phyloP scores from a whole-genome alignment of 2,113 vertebrate species.

The Plecturocebus donacophilus region DNA sequence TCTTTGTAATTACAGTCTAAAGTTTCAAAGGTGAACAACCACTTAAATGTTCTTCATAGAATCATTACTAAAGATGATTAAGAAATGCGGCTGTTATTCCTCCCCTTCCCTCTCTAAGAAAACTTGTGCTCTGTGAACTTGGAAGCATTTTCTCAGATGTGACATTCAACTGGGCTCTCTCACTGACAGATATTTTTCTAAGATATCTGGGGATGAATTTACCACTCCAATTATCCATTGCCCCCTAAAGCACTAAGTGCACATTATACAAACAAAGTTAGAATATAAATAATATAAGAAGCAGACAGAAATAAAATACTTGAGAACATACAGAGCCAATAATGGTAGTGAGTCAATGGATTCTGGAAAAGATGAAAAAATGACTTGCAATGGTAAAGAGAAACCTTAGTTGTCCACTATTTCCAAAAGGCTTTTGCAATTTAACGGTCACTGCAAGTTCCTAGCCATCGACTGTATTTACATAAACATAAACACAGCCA shows the following conservation, averaged over 20 bases:
- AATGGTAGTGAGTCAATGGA: not conserved
- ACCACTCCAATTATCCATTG: not conserved
- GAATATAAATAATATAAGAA: not conserved
- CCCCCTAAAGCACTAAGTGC: not conserved
- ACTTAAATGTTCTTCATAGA: not conserved
- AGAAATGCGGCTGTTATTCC: not conserved
- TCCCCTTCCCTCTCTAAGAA: not conserved
- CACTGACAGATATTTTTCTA: not conserved
- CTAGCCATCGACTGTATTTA: slow-evolving; percentile 35
- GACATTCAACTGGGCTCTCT: not conserved
- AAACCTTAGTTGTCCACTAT: not conserved
- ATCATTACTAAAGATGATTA: not conserved
- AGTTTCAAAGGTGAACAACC: not conserved
- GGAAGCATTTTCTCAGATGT: not conserved
- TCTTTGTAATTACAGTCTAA: not conserved
- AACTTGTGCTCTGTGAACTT: not conserved
- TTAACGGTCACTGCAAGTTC: not conserved
- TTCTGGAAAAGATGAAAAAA: not conserved
- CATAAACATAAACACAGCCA: slow-evolving; percentile 40
- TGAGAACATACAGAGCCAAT: not conserved
- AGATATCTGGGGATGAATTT: not conserved
- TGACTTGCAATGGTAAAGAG: not conserved
- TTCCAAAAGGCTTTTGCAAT: slow-evolving; percentile 61
- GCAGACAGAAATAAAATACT: not conserved
- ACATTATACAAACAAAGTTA: not conserved